Base-by-base conservation (phyloP, 2,888 invertebrate species). In the Drosophila setosimentum region DNA sequence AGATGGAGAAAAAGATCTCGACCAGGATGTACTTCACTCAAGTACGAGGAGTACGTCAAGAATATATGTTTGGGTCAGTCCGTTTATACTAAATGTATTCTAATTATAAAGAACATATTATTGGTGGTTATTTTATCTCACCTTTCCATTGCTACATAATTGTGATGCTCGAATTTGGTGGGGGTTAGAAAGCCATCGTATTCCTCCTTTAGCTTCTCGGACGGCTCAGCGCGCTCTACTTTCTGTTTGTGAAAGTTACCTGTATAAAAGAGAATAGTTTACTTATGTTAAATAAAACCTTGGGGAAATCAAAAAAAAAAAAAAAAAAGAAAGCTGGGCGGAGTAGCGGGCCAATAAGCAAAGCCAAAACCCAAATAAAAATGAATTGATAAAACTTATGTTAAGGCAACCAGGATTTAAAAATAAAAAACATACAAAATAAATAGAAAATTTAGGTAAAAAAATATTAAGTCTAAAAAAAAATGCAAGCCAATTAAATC, bases 91-190 rank as follows among this genome's bases (percentile, higher is more conserved):
- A 42, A 42, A 42, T 11, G 21, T 5, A 5, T 21, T 42, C 42
- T 2, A 21, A 5, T 21, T 21, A n/a, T n/a, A n/a, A 40, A 3
- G 40, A 40, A n/a, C 0, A 40, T n/a, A 40, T 10, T 40, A 10
- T n/a, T 40, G 4, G n/a, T 10, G 40, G 42, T 21, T 45, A 45
- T 7, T 45, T 4, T 7, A 16, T 16, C 92, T 86, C 91, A 94
- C 84, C 93, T 93, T 92, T 96, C 95, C 95, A 98, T 95, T 88
- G 94, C 94, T n/a, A 92, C 91, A 92, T 96, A 97, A 93, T 97
- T 95, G 93, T 98, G 98, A 93, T 98, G 97, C 77, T 94, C 93
- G 93, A 96, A 97, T 87, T 95, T 94, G 16, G 94, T 94, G 85
- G 94, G 92, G 45, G 92, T 91, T 32, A 93, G 71, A 80, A 94